Evolutionary conservation across 53 echinoderm and acorn worm species (phyloP).

Genomic region (Actinopyga echinites): DNA sequence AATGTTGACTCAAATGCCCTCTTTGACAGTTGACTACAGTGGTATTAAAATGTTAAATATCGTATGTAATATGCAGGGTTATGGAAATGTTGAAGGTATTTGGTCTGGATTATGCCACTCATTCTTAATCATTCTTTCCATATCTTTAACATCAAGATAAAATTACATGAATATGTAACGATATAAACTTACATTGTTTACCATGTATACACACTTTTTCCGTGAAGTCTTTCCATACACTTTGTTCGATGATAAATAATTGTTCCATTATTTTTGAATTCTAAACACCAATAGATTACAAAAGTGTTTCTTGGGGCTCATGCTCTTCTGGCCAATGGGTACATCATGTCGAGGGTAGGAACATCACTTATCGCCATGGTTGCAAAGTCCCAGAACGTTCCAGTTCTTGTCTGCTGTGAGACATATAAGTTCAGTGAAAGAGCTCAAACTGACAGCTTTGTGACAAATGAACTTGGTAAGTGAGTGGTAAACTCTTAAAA

Average conservation of each 20-base stretch:
- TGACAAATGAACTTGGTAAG: constrained; percentile 96
- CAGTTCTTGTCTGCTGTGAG: constrained; percentile 97
- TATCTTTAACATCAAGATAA: too few species aligned
- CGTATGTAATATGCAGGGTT: too few species aligned
- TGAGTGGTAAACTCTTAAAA: constrained; percentile 12
- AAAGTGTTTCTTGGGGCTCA: constrained; percentile 96
- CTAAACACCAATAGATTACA: constrained; percentile 64
- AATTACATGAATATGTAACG: too few species aligned
- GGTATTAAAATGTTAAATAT: too few species aligned
- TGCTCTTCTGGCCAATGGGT: constrained; percentile 94
- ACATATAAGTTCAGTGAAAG: constrained; percentile 98
- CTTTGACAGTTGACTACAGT: too few species aligned
- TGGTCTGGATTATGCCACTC: too few species aligned
- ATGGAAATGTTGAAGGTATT: too few species aligned
- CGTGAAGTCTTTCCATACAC: not conserved
- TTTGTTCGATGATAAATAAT: not conserved
- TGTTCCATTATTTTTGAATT: not conserved
- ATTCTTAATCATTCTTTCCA: too few species aligned
- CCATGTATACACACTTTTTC: not conserved
- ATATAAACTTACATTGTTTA: not conserved
- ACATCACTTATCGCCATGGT: constrained; percentile 90
- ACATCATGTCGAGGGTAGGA: constrained; percentile 96
- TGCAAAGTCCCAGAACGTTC: constrained; percentile 96
- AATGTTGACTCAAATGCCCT: too few species aligned
- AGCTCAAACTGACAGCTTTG: constrained; percentile 97